A percentile compares a stretch with the other conserved stretches of the same genome.
Evolutionary conservation across 2,888 invertebrate species (phyloP).

Genomic region (Teinopalpus imperialis): DNA sequence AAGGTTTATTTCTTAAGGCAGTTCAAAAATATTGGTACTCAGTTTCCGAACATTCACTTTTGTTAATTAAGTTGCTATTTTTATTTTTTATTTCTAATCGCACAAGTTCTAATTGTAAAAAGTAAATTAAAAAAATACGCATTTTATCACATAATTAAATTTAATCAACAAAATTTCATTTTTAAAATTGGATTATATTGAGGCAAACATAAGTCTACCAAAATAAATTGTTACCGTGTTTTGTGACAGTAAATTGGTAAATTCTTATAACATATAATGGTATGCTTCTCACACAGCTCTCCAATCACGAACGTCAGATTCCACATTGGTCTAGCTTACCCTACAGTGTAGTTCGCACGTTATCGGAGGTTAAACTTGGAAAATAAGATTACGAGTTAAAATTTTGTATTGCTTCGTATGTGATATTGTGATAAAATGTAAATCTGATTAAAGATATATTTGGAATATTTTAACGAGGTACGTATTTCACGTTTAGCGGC

Average conservation of each 20-base stretch:
- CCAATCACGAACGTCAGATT: constrained; percentile 1
- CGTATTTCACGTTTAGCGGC: constrained; percentile 26
- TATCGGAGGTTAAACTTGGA: constrained; percentile 8
- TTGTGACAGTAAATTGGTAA: no score
- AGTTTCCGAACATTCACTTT: no score
- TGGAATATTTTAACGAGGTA: constrained; percentile 29
- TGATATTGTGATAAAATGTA: constrained; percentile 28
- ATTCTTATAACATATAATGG: not conserved
- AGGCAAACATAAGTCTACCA: no score
- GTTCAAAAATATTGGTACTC: no score
- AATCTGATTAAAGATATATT: constrained; percentile 1
- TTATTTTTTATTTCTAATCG: no score
- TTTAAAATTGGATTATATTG: no score
- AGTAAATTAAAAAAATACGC: no score
- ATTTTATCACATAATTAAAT: no score
- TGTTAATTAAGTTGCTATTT: no score
- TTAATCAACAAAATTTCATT: no score
- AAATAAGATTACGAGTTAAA: constrained; percentile 18
- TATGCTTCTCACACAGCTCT: not conserved
- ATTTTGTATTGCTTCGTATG: not conserved
- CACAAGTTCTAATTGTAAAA: no score
- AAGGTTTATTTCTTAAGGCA: no score
- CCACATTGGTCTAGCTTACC: constrained; percentile 11
- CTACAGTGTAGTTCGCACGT: not conserved
- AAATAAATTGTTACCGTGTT: not conserved